Evolutionary conservation across 2,113 vertebrate genomes (phyloP).

Genomic region (Ameiurus melas): DNA sequence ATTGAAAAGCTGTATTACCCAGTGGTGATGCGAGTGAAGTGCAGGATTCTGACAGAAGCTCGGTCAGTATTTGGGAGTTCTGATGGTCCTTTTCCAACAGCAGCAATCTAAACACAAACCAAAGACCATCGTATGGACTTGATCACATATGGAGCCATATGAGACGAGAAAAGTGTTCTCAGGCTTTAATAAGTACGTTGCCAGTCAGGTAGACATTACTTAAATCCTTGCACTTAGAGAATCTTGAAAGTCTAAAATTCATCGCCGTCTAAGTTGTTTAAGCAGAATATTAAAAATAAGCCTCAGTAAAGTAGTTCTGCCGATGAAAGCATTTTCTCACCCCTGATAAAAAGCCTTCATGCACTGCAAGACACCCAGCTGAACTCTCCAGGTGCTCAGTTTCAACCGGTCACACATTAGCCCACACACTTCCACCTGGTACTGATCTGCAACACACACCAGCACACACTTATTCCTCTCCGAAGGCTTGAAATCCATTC

Average conservation of each 20-base stretch:
- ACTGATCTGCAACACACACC: constrained; percentile 75
- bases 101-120: constrained; percentile 76
- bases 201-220: not conserved
- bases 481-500: not conserved
- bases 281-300: too few relatives aligned
- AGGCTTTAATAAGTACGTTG: not conserved
- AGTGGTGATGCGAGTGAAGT: constrained; percentile 86
- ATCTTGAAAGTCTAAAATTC: too few relatives aligned
- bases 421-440: constrained; percentile 83
- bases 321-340: constrained; percentile 1
- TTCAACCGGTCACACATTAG: constrained; percentile 90
- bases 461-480: not conserved
- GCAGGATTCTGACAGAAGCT: constrained; percentile 88
- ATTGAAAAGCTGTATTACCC: constrained; percentile 66
- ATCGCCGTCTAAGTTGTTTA: too few relatives aligned
- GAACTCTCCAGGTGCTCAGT: constrained; percentile 94
- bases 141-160: too few relatives aligned
- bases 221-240: too few relatives aligned
- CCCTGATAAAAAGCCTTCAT: constrained; percentile 82
- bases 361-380: constrained; percentile 85
- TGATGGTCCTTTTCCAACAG: constrained; percentile 83
- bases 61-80: constrained; percentile 76
- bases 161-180: not conserved
- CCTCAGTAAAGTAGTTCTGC: too few relatives aligned
- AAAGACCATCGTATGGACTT: not conserved